Evolutionary conservation across 1,140 invertebrate species (phyloP), one percentile per base, ranked within the genome.

Genomic region (Limonius californicus): DNA sequence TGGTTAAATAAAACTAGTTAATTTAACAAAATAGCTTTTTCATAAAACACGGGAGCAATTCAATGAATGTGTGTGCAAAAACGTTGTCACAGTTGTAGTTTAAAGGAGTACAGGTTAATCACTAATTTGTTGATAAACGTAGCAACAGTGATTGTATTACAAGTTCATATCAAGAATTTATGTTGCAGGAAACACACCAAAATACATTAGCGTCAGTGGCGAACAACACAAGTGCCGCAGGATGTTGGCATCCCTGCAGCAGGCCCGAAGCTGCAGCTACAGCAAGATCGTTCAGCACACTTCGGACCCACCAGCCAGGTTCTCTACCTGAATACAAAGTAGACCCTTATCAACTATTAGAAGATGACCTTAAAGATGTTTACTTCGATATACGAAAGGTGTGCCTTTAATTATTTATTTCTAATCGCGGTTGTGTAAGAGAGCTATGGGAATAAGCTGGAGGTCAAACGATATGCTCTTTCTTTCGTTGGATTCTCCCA

Each of bases 311-410:
- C 63, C 82, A 89, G 75, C 87, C 86, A 4, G 89, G 89, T 68
- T 87, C 89, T 15, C 79, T 90, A 66, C 85, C 87, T 14, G 87
- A 91, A 70, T 86, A 88, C 64, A 85, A 87, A 77, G 83, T 91
- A 57, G 89, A 95, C 78, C 92, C 92, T 64, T 94, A 94, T 74
- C 85, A 86, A 70, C 81, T 95, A 45, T 81, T 93, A 45, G 89
- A 93, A 67, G 87, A 91, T 69, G 92, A 95, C 70, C 82, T 96
- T 43, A 88, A 89, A 72, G 86, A 87, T 72, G 83, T 93, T 66
- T 91, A 90, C 69, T 83, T 85, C 68, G 89, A 92, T 72, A 91
- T 94, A 73, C 82, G 87, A 85, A 82, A 87, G 80, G 91, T 93
- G 77, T 85, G 78, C 75, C 45, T 57, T 23, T 53, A 53, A 53